phyloP scores from a whole-genome alignment of 2,888 invertebrate genomes.

The Seira ritae region DNA sequence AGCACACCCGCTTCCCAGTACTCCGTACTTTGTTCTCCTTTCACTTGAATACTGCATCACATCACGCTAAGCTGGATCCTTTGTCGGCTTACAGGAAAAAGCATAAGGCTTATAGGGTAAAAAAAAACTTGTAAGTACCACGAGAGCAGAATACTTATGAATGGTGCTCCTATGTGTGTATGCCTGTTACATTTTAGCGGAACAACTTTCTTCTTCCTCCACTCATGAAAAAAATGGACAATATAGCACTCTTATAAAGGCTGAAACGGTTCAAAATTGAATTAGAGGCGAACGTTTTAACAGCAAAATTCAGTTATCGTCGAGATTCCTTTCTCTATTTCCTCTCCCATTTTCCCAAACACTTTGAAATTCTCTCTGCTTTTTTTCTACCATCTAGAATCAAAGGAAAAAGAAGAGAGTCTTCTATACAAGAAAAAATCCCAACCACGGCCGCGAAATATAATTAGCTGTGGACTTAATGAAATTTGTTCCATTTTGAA shows the following conservation, averaged over 20 bases:
- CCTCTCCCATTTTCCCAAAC: slow-evolving; percentile 38
- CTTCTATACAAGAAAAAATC: slow-evolving; percentile 70
- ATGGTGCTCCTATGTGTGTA: background rate
- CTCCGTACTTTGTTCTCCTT: background rate
- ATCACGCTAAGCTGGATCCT: background rate
- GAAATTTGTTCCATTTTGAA: slow-evolving; percentile 73
- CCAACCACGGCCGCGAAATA: slow-evolving; percentile 72
- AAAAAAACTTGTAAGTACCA: background rate
- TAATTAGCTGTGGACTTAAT: slow-evolving; percentile 73
- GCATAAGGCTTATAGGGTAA: background rate
- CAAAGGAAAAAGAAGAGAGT: slow-evolving; percentile 48
- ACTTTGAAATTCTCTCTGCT: slow-evolving; percentile 17
- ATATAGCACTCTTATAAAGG: slow-evolving; percentile 74
- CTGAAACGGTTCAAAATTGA: slow-evolving; percentile 74
- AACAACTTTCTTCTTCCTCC: slow-evolving; percentile 39
- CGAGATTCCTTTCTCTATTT: slow-evolving; percentile 66
- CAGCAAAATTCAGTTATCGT: slow-evolving; percentile 74
- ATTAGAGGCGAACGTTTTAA: slow-evolving; percentile 74
- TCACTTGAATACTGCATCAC: slow-evolving; percentile 25
- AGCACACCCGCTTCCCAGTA: slow-evolving; percentile 56
- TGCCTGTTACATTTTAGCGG: slow-evolving; percentile 9
- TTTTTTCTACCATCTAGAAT: slow-evolving; percentile 3
- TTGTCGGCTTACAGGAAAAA: background rate
- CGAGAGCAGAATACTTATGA: background rate
- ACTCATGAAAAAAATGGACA: slow-evolving; percentile 62